phyloP scores from a whole-genome alignment of 2,797 vertebrate genomes.

The Scolopax bukidnonensis region DNA sequence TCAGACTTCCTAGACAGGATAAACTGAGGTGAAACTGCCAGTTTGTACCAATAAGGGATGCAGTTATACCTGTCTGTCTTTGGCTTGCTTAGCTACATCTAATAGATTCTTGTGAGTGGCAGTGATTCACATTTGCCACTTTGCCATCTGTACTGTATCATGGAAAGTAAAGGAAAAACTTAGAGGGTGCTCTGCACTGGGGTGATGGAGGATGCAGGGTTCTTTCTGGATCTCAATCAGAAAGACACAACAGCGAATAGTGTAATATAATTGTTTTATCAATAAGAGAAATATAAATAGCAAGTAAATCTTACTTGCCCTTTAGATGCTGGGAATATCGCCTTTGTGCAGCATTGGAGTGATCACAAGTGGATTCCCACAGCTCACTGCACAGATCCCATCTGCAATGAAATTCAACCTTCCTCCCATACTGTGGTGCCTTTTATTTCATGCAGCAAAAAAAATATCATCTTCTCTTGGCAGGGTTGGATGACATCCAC shows the following conservation, averaged over 20 bases:
- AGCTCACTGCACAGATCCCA: fast-evolving
- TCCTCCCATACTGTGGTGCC: neutral
- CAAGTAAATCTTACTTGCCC: neutral
- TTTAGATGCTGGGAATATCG: neutral
- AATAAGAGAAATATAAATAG: neutral
- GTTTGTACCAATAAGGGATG: neutral
- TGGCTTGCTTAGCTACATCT: neutral
- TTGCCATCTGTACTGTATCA: neutral
- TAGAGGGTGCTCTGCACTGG: neutral
- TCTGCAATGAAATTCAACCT: neutral
- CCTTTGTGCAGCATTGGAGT: fast-evolving
- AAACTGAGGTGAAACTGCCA: neutral
- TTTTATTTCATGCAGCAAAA: neutral
- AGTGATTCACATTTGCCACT: neutral
- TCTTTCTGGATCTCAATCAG: neutral
- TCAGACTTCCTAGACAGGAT: neutral
- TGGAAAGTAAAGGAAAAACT: neutral
- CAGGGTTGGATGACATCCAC: neutral
- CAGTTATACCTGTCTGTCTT: neutral
- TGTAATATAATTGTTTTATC: neutral
- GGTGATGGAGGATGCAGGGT: neutral
- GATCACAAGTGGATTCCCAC: neutral
- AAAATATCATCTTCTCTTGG: neutral
- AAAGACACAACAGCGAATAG: neutral
- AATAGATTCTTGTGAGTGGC: neutral